Conservation (phyloP, 2,888 invertebrate genomes). For the Lacanobia oleracea region DNA sequence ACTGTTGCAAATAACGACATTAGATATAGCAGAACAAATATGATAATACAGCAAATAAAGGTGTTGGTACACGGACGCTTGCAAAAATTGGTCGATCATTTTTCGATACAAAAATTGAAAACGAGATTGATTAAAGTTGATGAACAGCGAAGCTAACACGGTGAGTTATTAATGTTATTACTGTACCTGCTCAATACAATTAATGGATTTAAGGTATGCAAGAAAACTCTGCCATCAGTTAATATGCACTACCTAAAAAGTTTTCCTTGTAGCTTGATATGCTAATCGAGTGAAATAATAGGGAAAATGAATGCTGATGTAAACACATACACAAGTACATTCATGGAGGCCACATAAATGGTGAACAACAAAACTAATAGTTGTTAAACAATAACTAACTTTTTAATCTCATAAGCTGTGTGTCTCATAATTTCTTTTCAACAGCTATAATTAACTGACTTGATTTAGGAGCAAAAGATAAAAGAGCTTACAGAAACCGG, state of each 20-base stretch:
- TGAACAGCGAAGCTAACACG: background rate
- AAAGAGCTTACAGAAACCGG: background rate
- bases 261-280: constrained; percentile 19
- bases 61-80: background rate
- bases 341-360: background rate
- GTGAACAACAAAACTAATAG: background rate
- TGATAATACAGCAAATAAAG: constrained; percentile 24
- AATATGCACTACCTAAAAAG: background rate
- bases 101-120: constrained; percentile 29
- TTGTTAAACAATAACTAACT: background rate
- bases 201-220: background rate
- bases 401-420: background rate
- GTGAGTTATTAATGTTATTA: background rate
- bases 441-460: background rate
- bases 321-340: background rate
- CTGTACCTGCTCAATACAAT: background rate
- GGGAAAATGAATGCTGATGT: constrained; percentile 5
- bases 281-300: background rate
- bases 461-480: too few species aligned
- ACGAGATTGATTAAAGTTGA: background rate
- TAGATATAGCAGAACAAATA: constrained; percentile 37
- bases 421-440: background rate
- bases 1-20: constrained; percentile 22
- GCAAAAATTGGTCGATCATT: constrained; percentile 29
- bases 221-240: background rate